A percentile compares a stretch with the other conserved stretches of the same genome.
These are phyloP conservation scores for Camelus dromedarius DNA, from an alignment of 2,113 vertebrate genomes.

Conservation along the genomic window DNA sequence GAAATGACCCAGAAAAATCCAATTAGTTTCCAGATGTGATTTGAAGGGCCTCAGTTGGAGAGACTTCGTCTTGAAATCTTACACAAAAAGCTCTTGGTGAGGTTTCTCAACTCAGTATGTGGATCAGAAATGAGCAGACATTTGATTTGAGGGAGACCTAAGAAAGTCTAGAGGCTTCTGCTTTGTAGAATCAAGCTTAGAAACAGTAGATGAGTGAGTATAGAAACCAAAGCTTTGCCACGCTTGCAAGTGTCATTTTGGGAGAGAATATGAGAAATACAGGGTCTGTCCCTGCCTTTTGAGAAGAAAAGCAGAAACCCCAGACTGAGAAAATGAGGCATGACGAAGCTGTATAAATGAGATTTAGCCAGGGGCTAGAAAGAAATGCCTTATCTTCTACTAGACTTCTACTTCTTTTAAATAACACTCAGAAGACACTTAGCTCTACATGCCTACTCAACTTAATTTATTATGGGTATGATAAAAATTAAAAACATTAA, in stretches of 20 bases:
- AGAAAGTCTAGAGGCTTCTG: background rate
- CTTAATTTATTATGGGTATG: background rate
- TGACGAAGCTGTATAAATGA: background rate
- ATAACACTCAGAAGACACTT: background rate
- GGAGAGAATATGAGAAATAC: background rate
- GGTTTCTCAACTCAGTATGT: background rate
- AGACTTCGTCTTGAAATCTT: conserved; percentile 36
- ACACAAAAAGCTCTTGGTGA: background rate
- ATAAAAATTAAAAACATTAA: background rate
- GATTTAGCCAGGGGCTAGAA: background rate
- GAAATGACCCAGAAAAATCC: conserved; percentile 63
- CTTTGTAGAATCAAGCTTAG: background rate
- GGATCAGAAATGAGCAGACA: background rate
- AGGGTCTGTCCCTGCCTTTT: background rate
- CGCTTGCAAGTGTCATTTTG: background rate
- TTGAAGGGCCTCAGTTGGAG: background rate
- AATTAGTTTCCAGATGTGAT: conserved; percentile 43
- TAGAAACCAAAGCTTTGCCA: background rate
- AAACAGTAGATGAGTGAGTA: background rate
- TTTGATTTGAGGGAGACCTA: background rate
- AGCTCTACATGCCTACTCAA: background rate
- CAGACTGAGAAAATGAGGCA: background rate
- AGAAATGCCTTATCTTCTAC: background rate
- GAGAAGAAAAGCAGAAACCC: background rate
- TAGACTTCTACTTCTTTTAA: background rate